Evolutionary conservation across 1,140 invertebrate species (phyloP).

Genomic region (Nixonia krombeini): DNA sequence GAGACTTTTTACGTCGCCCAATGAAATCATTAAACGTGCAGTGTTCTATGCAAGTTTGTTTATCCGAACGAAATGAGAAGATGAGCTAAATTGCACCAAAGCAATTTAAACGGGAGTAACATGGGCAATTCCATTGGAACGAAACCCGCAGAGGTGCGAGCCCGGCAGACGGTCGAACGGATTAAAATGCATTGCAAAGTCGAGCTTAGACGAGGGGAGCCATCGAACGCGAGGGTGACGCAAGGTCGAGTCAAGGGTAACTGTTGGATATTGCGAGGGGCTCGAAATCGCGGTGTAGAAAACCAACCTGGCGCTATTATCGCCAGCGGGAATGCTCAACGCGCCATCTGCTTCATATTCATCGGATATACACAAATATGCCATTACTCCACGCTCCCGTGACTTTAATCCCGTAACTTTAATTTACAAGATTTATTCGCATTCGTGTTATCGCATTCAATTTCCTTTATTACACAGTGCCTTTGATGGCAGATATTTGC

Average conservation of each 20-base stretch:
- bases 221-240: constrained; percentile 5
- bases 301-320: too few relatives aligned
- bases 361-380: constrained; percentile 26
- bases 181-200: constrained; percentile 45
- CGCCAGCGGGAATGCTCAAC: constrained; percentile 26
- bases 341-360: constrained; percentile 43
- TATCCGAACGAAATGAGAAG: too few relatives aligned
- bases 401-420: constrained; percentile 14
- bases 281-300: background rate
- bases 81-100: too few relatives aligned
- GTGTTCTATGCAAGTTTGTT: too few relatives aligned
- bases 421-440: constrained; percentile 7
- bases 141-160: constrained; percentile 24
- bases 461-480: constrained; percentile 11
- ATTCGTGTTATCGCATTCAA: constrained; percentile 12
- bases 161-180: constrained; percentile 28
- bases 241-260: constrained; percentile 31
- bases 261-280: constrained; percentile 27
- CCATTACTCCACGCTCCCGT: constrained; percentile 15
- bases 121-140: background rate
- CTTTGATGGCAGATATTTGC: too few relatives aligned
- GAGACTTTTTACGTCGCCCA: too few relatives aligned
- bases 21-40: too few relatives aligned
- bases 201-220: constrained; percentile 1
- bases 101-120: too few relatives aligned